Percentiles rank a stretch among this genome's conserved stretches.
These are phyloP conservation scores for Valencia hispanica DNA, from an alignment of 2,797 vertebrate genomes.

Conservation along the genomic window DNA sequence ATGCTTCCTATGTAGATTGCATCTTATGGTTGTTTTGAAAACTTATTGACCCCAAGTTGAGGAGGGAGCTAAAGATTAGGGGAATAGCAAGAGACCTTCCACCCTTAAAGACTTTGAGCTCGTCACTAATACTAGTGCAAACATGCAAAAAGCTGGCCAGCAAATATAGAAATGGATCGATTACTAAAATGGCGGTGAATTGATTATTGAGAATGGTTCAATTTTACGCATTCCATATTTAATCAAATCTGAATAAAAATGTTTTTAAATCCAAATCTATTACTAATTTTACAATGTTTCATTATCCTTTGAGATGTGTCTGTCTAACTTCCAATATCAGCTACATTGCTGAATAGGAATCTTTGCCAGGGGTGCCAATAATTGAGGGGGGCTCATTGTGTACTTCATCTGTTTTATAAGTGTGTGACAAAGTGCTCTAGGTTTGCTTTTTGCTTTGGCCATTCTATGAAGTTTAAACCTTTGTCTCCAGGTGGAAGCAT, in stretches of 20 bases:
- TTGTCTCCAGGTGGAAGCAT: conserved; percentile 53
- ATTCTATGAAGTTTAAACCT: conserved; percentile 49
- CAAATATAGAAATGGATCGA: too few species aligned
- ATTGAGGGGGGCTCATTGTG: not conserved
- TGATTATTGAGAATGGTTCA: not conserved
- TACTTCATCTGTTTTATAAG: conserved; percentile 14
- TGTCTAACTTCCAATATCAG: not conserved
- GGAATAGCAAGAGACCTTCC: not conserved
- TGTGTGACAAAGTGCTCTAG: conserved; percentile 10
- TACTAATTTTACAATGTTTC: not conserved
- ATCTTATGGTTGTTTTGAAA: not conserved
- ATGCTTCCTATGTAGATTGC: not conserved
- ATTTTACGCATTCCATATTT: not conserved
- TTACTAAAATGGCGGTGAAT: too few species aligned
- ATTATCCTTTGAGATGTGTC: not conserved
- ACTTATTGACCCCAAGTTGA: not conserved
- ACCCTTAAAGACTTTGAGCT: not conserved
- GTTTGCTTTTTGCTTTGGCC: conserved; percentile 31
- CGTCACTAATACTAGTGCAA: not conserved
- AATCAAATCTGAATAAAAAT: not conserved
- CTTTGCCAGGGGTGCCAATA: not conserved
- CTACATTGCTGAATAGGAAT: not conserved
- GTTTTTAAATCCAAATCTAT: not conserved
- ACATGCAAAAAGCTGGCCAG: not conserved
- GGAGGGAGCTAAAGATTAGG: not conserved